Evolutionary conservation across 2,113 vertebrate species (phyloP), one percentile per base, ranked within the genome.

Genomic region (Melanostigma gelatinosum): DNA sequence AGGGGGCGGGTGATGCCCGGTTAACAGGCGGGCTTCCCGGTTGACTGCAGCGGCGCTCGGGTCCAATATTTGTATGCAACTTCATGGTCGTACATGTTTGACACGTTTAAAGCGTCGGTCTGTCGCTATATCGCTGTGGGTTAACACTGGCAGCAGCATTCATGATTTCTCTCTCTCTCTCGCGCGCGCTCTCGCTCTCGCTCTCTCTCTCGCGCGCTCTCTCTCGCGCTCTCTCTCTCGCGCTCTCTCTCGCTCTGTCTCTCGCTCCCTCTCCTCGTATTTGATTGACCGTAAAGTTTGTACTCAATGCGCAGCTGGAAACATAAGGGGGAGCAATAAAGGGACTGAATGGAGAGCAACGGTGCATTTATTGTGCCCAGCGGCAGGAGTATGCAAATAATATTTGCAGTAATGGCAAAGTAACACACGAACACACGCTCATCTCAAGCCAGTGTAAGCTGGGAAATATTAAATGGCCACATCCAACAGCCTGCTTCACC

Each of bases 261-360:
- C 62, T 44, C 46, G 50, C 60, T 75, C 11, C 16, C 46, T 42
- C 62, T 55, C 38, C 67, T 42, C 24, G 52, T 70, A 44, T 57
- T 44, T 80, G 80, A 67, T 87, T 79, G 65, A 78, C 85, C 89
- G 83, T 93, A 91, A 90, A 84, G 87, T 90, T 78, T 89, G 46
- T 58, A 83, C 61, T 48, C 63, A 64, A 72, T 5, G 77, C 86
- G 89, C 89, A 90, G 71, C 72, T 78, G 58, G 67, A 91, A 79
- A 79, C 73, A 29, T 7, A 4, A 58, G 3, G 16, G 16, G 18
- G 10, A 46, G 50, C 71, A 18, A 8, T 9, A 11, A n/a, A 20
- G 18, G n/a, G 24, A 40, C 16, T 46, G 29, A 24, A 13, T 8
- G n/a, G 4, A 75, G 48, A 24, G 18, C 15, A 3, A 22, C 11